Conservation (phyloP, 2,888 invertebrate species). For the Nasonia oneida region DNA sequence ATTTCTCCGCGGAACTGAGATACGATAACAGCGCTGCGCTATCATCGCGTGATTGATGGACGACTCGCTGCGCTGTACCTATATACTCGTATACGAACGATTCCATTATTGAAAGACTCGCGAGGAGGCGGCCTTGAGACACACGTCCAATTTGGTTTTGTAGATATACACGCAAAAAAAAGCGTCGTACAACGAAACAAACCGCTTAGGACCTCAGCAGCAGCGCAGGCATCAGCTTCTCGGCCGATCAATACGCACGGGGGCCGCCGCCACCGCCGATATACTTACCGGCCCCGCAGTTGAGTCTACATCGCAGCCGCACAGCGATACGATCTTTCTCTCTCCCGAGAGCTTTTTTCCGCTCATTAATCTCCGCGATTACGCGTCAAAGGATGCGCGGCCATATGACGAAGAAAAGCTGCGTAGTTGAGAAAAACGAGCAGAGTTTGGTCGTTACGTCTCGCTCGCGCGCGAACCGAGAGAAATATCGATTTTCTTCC, state of each 20-base stretch:
- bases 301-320: background rate
- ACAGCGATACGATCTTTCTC: conserved; percentile 13
- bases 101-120: background rate
- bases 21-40: background rate
- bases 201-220: background rate
- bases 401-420: background rate
- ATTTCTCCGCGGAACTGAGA: background rate
- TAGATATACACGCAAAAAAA: too few species aligned
- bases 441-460: background rate
- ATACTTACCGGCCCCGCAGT: background rate
- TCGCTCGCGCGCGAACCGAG: background rate
- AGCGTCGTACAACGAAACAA: too few species aligned
- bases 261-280: background rate
- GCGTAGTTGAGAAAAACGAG: background rate
- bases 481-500: background rate
- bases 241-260: conserved; percentile 11
- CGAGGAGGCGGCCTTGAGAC: background rate
- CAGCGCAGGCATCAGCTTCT: background rate
- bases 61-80: background rate
- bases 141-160: background rate
- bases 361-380: background rate
- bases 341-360: background rate
- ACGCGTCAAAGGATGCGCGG: background rate
- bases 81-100: background rate
- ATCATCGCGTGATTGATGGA: background rate